Evolutionary conservation across 1,140 invertebrate genomes (phyloP), one percentile per base, ranked within the genome.

Genomic region (Drosophila neocordata): DNA sequence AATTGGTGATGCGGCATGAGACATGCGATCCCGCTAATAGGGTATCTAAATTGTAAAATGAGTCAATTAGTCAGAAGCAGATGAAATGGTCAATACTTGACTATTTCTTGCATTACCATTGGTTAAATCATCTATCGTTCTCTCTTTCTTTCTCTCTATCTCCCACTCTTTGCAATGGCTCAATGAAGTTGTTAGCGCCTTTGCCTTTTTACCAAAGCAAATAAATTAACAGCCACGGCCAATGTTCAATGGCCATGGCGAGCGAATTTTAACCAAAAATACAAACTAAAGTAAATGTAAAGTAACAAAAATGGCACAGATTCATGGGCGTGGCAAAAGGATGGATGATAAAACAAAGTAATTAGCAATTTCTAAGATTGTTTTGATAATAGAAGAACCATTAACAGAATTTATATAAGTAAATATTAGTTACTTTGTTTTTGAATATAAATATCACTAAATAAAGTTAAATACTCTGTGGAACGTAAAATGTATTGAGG

Each of bases 31-130:
- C 1, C 27, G 27, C 27, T 31, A 31, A 31, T 31, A 6, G 4
- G 27, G 27, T 31, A 31, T 58, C 68, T 59, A 72, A 75, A 70
- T 77, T 69, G 64, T 82, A 58, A 77, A 74, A 67, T 68, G 77
- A 82, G 66, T 80, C 79, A 82, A 82, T 74, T 76, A 51, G 79
- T 63, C 67, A 31, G 27, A 31, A 31, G 27, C 27, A 1, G 27
- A 31, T 31, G 27, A 31, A 31, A 65, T 65, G 65, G 69, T 77
- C 79, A 83, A 74, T 69, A 83, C 27, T 31, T 31, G 27, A 6
- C 1, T 31, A 31, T 6, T 64, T 79, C 65, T 31, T 79, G 62
- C 1, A 20, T 48, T 48, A 13, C 15, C 8, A 79, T 65, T 67
- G 69, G 34, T 18, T 12, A 3, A 7, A 53, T 4, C 22, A 24